Percentiles rank a stretch among this genome's conserved stretches.
Conservation (phyloP, 2,888 invertebrate species). For the Halictus quadricinctus region DNA sequence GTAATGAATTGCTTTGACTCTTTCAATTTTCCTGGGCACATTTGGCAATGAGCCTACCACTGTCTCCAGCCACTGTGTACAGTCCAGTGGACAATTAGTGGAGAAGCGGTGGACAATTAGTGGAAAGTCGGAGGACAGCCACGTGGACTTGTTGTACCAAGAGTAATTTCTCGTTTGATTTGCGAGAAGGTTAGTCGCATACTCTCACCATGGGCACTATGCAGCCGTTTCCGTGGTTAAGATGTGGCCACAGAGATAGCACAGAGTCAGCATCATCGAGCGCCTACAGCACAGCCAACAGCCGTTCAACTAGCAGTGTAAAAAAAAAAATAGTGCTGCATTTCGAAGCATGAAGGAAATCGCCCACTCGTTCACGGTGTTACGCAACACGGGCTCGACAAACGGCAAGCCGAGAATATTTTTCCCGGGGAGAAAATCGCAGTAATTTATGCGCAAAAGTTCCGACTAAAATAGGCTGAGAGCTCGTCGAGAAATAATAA, state of each 20-base stretch:
- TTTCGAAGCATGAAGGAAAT: slow-evolving; percentile 3
- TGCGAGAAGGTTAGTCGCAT: neutral
- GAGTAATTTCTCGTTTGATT: neutral
- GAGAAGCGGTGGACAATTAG: neutral
- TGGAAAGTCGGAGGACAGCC: neutral
- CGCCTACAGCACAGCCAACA: slow-evolving; percentile 9
- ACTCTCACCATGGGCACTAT: neutral
- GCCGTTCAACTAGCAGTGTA: slow-evolving; percentile 7
- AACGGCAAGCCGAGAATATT: neutral
- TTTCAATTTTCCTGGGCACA: neutral
- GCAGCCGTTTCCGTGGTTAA: neutral
- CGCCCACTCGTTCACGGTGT: neutral
- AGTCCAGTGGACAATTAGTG: neutral
- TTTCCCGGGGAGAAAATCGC: neutral
- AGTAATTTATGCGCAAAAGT: neutral
- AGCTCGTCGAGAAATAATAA: neutral
- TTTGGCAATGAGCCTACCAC: neutral
- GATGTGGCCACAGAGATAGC: slow-evolving; percentile 5
- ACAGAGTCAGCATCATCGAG: neutral
- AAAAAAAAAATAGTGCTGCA: neutral
- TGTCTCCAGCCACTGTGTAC: neutral
- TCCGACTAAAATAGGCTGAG: neutral
- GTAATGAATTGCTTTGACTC: neutral
- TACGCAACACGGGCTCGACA: slow-evolving; percentile 17
- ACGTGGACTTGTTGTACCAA: neutral